Percentiles rank a stretch among this genome's conserved stretches.
Evolutionary conservation across 92 coral and sea anemone species (phyloP).

Genomic region (Epizoanthus stellaris): DNA sequence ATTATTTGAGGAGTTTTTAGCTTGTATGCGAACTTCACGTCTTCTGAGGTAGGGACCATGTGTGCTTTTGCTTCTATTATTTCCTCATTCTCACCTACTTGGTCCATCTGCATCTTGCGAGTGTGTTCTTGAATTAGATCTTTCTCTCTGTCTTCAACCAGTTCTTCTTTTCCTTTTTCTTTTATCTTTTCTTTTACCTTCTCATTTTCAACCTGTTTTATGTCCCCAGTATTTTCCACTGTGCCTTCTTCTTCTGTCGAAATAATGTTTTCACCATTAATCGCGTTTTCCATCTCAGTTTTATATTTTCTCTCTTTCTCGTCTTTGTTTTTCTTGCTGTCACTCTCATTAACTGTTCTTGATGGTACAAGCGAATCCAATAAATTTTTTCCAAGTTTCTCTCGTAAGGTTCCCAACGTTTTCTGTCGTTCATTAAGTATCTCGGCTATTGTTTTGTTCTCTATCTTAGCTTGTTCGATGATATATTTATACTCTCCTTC

Average conservation of each 20-base stretch:
- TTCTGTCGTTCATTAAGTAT: conserved; percentile 47
- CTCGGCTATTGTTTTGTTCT: conserved; percentile 52
- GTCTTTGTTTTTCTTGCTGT: not conserved
- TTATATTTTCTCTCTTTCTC: too few relatives aligned
- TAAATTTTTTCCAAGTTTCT: conserved; percentile 56
- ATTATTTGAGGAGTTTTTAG: conserved; percentile 64
- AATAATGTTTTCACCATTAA: too few relatives aligned
- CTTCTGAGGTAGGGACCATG: not conserved
- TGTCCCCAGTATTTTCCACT: too few relatives aligned
- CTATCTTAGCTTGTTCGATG: conserved; percentile 22
- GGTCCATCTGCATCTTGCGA: not conserved
- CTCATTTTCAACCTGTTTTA: too few relatives aligned
- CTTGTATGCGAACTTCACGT: not conserved
- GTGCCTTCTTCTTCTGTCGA: too few relatives aligned
- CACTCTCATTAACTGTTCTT: not conserved
- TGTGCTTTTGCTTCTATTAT: not conserved
- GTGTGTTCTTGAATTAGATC: too few relatives aligned
- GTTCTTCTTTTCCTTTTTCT: not conserved
- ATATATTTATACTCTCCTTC: conserved; percentile 25
- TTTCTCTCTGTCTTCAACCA: not conserved
- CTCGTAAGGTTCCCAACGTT: conserved; percentile 31
- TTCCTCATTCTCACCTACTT: not conserved
- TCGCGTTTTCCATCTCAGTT: too few relatives aligned
- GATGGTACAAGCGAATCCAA: conserved; percentile 20
- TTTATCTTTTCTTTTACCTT: too few relatives aligned